These are phyloP conservation scores for Eilema caniola DNA, from an alignment of 2,888 invertebrate species.

Conservation along the genomic window DNA sequence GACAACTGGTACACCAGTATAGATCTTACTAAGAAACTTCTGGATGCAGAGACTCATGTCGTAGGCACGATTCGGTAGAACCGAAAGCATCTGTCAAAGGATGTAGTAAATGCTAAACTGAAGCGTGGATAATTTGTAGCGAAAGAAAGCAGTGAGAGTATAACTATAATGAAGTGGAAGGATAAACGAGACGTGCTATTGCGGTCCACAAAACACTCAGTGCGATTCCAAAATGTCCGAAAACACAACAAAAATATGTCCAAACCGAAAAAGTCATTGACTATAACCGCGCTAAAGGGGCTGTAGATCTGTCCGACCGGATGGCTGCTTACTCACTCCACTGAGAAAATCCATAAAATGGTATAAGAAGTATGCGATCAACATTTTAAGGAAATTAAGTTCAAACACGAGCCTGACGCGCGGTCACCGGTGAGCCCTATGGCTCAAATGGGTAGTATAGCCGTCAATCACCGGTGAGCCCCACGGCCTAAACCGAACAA, in stretches of 20 bases:
- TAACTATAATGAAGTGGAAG: slow-evolving; percentile 31
- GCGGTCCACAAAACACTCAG: slow-evolving; percentile 33
- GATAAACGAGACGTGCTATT: slow-evolving; percentile 32
- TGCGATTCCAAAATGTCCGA: slow-evolving; percentile 22
- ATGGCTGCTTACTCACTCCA: slow-evolving; percentile 30
- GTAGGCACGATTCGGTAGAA: slow-evolving; percentile 31
- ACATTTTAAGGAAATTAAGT: slow-evolving; percentile 32
- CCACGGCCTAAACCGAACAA: slow-evolving; percentile 8
- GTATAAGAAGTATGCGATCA: slow-evolving; percentile 32
- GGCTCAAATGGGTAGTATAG: slow-evolving; percentile 25
- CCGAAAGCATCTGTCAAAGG: slow-evolving; percentile 29
- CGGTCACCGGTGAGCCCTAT: slow-evolving; percentile 36
- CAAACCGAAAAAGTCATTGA: slow-evolving; percentile 21
- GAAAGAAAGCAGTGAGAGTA: slow-evolving; percentile 24
- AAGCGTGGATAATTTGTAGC: slow-evolving; percentile 30
- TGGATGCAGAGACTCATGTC: slow-evolving; percentile 10
- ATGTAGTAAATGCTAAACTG: slow-evolving; percentile 32
- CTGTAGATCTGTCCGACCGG: slow-evolving; percentile 27
- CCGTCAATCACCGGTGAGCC: slow-evolving; percentile 9
- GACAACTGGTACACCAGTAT: slow-evolving; percentile 34
- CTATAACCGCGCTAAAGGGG: slow-evolving; percentile 22
- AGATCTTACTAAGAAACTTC: slow-evolving; percentile 25
- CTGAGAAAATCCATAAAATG: slow-evolving; percentile 34
- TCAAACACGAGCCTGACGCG: slow-evolving; percentile 29
- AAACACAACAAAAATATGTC: slow-evolving; percentile 18